These are phyloP conservation scores for Amblyteles armatorius DNA, from an alignment of 2,888 invertebrate genomes.

Conservation along the genomic window DNA sequence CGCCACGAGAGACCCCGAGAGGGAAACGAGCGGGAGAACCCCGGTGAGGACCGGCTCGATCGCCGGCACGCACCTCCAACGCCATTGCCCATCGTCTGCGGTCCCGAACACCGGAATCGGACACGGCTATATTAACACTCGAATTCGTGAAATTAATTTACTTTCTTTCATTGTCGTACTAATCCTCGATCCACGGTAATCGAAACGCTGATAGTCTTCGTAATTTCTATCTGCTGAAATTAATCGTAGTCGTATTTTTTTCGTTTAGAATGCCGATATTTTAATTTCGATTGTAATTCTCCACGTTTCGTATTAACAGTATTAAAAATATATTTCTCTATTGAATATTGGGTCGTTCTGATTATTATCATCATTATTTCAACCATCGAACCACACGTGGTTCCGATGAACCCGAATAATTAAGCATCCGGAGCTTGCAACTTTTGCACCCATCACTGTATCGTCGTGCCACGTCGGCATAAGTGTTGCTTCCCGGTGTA, in stretches of 20 bases:
- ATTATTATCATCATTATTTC: too few species aligned
- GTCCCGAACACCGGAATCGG: neutral
- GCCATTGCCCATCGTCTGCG: conserved; percentile 8
- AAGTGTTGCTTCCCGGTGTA: conserved; percentile 8
- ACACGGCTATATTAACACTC: neutral
- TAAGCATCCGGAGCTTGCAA: neutral
- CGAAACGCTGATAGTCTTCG: too few species aligned
- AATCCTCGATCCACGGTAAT: too few species aligned
- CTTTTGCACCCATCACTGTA: neutral
- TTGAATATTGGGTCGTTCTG: too few species aligned
- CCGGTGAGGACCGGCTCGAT: conserved; percentile 56
- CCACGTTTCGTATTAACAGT: too few species aligned
- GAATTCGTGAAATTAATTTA: neutral
- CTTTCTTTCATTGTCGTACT: neutral
- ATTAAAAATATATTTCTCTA: too few species aligned
- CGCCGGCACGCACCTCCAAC: conserved; percentile 39
- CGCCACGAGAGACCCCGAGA: conserved; percentile 46
- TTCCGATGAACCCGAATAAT: neutral
- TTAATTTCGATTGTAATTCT: too few species aligned
- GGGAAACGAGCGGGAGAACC: conserved; percentile 55
- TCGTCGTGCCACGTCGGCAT: neutral
- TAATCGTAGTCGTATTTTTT: too few species aligned
- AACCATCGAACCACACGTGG: too few species aligned
- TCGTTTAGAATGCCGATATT: too few species aligned
- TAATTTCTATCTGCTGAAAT: too few species aligned